phyloP scores from a whole-genome alignment of 2,797 vertebrate genomes.

The Oceanodroma leucorhoa region DNA sequence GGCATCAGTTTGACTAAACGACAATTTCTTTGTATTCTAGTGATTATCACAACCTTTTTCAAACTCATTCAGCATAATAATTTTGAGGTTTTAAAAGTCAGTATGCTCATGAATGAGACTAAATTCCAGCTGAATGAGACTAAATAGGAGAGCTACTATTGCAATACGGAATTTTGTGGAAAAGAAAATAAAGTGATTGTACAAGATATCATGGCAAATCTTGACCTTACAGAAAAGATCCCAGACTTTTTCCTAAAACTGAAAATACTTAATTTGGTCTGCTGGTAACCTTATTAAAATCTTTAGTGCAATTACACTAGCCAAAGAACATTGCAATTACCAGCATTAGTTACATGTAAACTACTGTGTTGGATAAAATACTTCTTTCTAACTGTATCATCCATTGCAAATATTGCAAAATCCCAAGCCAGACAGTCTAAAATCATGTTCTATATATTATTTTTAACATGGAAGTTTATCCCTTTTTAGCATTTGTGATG shows the following conservation, averaged over 20 bases:
- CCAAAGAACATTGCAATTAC: not conserved
- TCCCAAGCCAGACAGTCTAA: not conserved
- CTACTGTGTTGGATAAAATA: not conserved
- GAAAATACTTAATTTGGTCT: not conserved
- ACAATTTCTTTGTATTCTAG: not conserved
- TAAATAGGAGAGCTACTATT: not conserved
- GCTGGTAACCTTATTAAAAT: not conserved
- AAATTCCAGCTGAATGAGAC: not conserved
- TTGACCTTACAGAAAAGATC: not conserved
- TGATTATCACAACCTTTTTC: not conserved
- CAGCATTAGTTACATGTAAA: not conserved
- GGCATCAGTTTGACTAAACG: not conserved
- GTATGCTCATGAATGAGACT: not conserved
- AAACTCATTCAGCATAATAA: not conserved
- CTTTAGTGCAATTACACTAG: not conserved
- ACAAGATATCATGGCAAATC: not conserved
- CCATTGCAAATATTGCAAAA: not conserved
- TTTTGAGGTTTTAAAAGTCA: not conserved
- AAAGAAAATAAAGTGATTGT: not conserved
- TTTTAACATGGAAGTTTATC: not conserved
- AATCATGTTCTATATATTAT: not conserved
- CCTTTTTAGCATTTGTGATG: not conserved
- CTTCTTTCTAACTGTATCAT: not conserved
- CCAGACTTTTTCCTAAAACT: not conserved
- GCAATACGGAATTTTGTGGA: not conserved